Evolutionary conservation across 2,113 vertebrate genomes (phyloP), one percentile per base, ranked within the genome.

Genomic region (Mystacornis crossleyi): DNA sequence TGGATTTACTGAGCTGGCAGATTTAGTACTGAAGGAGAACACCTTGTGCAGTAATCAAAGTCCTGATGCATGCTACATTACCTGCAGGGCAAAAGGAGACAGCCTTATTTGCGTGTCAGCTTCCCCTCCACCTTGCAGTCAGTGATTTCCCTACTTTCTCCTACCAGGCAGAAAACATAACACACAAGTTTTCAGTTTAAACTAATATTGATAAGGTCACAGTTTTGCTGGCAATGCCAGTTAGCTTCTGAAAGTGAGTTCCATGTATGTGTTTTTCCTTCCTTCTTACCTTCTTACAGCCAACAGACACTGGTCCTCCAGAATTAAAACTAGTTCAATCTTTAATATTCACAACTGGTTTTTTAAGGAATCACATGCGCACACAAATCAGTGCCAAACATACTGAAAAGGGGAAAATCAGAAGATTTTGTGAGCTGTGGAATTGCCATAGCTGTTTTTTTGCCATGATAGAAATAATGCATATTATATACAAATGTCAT

Each of bases 1-100:
- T 95, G 95, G 94, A 97, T 98, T 92, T 97, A 96, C 92, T 97
- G 97, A 98, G 96, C 86, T 93, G 94, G 97, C 96, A 96, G 95
- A 96, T 95, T 95, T 81, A 96, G 78, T 45, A 82, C 67, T 60
- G 78, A 95, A 91, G 87, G 65, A 95, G 94, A 96, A 77, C 78
- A 70, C 45, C 72, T 83, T 95, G 45, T 69, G 38, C 58, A 64
- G 67, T 60, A 71, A 86, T 70, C 60, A 61, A 88, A 93, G 77
- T 55, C 87, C 79, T 75, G 84, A 79, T 58, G 77, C 34, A n/a
- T 18, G 78, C 78, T 82, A 62, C 33, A 40, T 72, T 69, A 86
- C 55, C 67, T 31, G 51, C 31, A 81, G 36, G 74, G 61, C 57
- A 77, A 92, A 81, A 79, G 25, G 53, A 96, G 67, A 90, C 24